A percentile compares a stretch with the other conserved stretches of the same genome.
Evolutionary conservation across 2,888 invertebrate species (phyloP).

Genomic region (Eristalis arbustorum): DNA sequence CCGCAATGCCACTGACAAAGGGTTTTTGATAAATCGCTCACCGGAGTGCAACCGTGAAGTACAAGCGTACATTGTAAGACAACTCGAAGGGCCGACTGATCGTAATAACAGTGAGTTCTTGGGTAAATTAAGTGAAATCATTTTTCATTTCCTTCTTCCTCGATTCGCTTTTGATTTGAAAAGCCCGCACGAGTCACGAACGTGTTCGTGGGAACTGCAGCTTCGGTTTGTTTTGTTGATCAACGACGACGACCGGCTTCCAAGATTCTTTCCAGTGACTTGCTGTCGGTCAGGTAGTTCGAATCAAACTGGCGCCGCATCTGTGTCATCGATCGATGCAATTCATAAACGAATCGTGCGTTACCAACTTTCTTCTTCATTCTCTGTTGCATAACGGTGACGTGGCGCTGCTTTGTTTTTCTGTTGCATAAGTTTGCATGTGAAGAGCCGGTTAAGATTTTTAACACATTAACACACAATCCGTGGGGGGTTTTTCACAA

Average conservation of each 20-base stretch:
- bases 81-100: not conserved
- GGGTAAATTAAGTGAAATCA: not conserved
- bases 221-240: no score
- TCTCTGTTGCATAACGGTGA: not conserved
- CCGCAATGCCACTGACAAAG: not conserved
- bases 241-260: no score
- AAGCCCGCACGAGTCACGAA: not conserved
- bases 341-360: not conserved
- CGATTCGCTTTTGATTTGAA: not conserved
- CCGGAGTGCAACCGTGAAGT: not conserved
- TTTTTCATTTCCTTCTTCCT: not conserved
- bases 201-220: not conserved
- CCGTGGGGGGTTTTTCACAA: not conserved
- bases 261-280: no score
- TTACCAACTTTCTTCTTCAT: not conserved
- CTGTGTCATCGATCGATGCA: not conserved
- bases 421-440: constrained; percentile 3
- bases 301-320: not conserved
- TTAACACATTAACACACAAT: constrained; percentile 6
- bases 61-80: not conserved
- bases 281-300: not conserved
- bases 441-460: not conserved
- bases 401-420: not conserved
- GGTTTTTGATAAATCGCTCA: not conserved
- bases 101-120: not conserved